Base-by-base conservation (phyloP, 2,113 vertebrate species). In the Leucosticte australis region DNA sequence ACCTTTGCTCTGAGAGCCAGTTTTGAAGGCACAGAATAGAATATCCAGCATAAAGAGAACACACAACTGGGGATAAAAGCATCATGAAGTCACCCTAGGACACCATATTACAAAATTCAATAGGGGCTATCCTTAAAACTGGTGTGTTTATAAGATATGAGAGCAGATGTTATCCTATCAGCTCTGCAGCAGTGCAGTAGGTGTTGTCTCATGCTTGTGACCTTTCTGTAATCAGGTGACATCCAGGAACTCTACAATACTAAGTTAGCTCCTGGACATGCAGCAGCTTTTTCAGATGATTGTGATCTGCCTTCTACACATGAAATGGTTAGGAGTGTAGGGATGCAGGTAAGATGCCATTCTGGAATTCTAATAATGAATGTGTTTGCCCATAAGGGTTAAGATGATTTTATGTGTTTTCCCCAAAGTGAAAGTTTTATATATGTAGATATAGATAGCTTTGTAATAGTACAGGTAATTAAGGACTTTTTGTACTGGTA, bases 211-310 rank as follows among this genome's bases (percentile, higher is more conserved):
- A 86, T 17, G 41, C 35, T 81, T 83, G 67, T 57, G 44, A 39
- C 41, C 13, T 90, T 83, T 96, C 71, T 69, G 35, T 81, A 88
- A 79, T 18, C 97, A 99, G 99, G 99, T 76, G 98, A 99, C 93
- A 99, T 99, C 87, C 98, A 98, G 92, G 98, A 99, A 52, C 97
- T 99, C 82, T 99, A 98, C 0, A 73, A 98, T 5, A 98, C 98
- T 15, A 95, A 97, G 23, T 93, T 99, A 96, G 97, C 98, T 81
- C 91, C 97, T 13, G 99, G 99, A 49, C 99, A 99, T 0, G 99
- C 99, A 6, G 99, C 99, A 13, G 99, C 99, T 39, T 99, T 99
- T 59, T 99, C 99, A 30, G 98, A 98, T 16, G 99, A 99, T 94
- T 99, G 99, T 9, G 98, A 99, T 78, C 95, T 99, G 85, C 98